Evolutionary conservation across 92 coral and sea anemone species (phyloP), one percentile per base, ranked within the genome.

Genomic region (Diadumene lineata): DNA sequence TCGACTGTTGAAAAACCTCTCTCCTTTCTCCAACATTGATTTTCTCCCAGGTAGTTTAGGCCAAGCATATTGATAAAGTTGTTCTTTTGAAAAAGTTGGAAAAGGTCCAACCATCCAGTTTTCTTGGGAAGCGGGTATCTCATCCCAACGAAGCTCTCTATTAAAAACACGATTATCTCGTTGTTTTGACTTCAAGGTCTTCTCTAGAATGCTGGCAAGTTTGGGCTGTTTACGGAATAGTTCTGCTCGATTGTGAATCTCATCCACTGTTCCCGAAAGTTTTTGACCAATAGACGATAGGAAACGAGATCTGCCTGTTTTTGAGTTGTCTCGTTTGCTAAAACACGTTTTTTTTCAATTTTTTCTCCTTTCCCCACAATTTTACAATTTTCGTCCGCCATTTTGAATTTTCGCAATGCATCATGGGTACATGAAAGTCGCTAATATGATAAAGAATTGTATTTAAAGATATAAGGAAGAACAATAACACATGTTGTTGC

Each of bases 1-100:
- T 43, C 81, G 63, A 66, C 81, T 76, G 10, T 64, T 76, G 28
- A 76, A 76, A 51, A 76, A 76, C 65, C 81, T 26, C 65, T 76
- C 81, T 18, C 81, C 81, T 46, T 76, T 76, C 51, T 76, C 73
- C 23, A 76, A 68, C 81, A 76, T 76, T 29, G 81, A 76, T 46
- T 76, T 76, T 53, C 81, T 64, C 17, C 81, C 81, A 19, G 74
- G 81, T 50, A 76, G 72, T 43, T 76, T 76, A 21, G 74, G 31
- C 28, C n/a, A 29, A 21, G 81, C 81, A 44, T 62, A 75, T 10
- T 75, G 60, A 21, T 11, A 22, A 27, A 75, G 27, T 58, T 75
- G 80, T 46, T 75, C 73, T 53, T 27, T 29, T 17, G 80, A 56
- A 63, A 75, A 75, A 10, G 80, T 3, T 13, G 80, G 80, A 46